Evolutionary conservation across 2,113 vertebrate genomes (phyloP).

Genomic region (Salvelinus sp.): DNA sequence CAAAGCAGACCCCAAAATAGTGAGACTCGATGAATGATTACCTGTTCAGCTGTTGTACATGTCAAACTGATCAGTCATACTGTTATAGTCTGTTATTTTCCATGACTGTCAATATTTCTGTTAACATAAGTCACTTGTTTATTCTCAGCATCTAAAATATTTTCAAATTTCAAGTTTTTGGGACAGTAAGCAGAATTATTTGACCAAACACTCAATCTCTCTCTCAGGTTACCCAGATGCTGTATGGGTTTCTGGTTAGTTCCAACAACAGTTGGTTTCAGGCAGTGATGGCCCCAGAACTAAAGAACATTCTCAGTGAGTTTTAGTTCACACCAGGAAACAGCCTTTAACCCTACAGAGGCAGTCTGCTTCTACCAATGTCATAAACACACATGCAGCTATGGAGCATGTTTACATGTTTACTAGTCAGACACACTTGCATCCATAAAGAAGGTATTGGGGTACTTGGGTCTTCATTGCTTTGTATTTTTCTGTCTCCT

Average conservation of each 20-base stretch:
- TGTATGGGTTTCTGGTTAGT: conserved; percentile 85
- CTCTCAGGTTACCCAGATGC: conserved; percentile 82
- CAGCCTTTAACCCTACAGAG: neutral
- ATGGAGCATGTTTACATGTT: neutral
- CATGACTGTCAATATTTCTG: neutral
- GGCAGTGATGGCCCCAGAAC: conserved; percentile 77
- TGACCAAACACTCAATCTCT: neutral
- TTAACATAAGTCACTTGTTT: neutral
- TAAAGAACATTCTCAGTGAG: conserved; percentile 75
- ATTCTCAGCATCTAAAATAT: neutral
- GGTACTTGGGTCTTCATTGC: neutral
- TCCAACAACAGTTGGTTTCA: conserved; percentile 93
- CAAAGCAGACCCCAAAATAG: conserved; percentile 77
- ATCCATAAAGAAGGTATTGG: neutral
- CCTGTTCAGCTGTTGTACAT: neutral
- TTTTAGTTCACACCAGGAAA: neutral
- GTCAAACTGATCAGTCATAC: neutral
- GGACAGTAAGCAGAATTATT: neutral
- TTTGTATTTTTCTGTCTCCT: neutral
- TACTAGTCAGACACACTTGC: neutral
- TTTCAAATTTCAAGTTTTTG: neutral
- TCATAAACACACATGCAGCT: neutral
- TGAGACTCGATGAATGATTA: conserved; percentile 53
- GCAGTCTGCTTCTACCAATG: no score
- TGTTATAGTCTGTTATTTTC: neutral